Evolutionary conservation across 2,113 vertebrate genomes (phyloP).

Genomic region (Tympanuchus pallidicinctus): DNA sequence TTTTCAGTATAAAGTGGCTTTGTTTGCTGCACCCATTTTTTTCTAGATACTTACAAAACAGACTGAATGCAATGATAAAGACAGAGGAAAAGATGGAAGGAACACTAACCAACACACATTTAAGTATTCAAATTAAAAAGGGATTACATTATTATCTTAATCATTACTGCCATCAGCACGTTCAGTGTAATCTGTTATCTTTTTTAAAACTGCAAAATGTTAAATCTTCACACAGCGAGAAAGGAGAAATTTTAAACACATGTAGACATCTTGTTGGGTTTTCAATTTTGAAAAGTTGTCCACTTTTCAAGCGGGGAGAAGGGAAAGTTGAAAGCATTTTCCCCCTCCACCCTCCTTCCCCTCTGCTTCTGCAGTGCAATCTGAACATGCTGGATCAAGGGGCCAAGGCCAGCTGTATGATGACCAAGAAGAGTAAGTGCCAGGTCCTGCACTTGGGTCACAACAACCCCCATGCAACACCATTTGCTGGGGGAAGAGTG

Average conservation of each 20-base stretch:
- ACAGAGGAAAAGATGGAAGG: background rate
- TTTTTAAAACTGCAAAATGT: background rate
- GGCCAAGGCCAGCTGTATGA: background rate
- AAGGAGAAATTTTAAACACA: background rate
- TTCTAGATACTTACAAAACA: background rate
- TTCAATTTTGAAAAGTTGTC: background rate
- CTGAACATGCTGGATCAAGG: background rate
- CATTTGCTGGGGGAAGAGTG: background rate
- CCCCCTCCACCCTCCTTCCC: no score
- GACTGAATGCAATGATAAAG: background rate
- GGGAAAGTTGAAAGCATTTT: background rate
- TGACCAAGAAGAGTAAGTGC: background rate
- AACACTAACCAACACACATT: background rate
- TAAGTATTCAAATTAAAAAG: background rate
- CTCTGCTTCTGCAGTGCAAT: background rate
- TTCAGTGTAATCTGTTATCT: rapidly evolving
- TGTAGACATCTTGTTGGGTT: rapidly evolving
- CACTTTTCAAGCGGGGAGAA: background rate
- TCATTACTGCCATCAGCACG: background rate
- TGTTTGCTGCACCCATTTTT: background rate
- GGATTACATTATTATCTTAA: background rate
- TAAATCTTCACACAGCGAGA: background rate
- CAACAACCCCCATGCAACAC: background rate
- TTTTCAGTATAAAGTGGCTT: background rate
- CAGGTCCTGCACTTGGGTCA: background rate